phyloP scores from a whole-genome alignment of 2,797 vertebrate genomes.

The Hyperoplus lanceolatus region DNA sequence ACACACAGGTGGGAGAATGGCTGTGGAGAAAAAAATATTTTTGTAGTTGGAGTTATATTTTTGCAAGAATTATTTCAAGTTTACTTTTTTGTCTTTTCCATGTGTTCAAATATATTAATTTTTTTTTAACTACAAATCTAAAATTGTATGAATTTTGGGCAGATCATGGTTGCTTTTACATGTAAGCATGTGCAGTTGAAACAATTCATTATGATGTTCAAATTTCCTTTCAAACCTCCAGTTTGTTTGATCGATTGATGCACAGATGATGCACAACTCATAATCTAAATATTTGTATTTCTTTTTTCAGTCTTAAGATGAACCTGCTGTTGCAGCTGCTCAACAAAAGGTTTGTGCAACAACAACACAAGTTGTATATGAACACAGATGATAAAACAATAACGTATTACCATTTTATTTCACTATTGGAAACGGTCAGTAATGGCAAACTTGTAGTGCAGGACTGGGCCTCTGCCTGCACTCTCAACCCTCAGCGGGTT shows the following conservation, averaged over 20 bases:
- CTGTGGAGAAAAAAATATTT: not conserved
- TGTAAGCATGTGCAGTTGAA: not conserved
- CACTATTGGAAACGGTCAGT: not conserved
- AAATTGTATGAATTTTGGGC: not conserved
- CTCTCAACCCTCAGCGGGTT: not conserved
- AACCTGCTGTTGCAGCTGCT: constrained; percentile 1
- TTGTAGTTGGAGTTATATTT: not conserved
- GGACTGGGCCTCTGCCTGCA: not conserved
- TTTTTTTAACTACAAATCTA: too few relatives aligned
- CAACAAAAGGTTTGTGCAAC: constrained; percentile 2
- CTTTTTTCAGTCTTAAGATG: constrained; percentile 18
- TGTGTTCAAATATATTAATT: too few relatives aligned
- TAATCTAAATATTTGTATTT: not conserved
- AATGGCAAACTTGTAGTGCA: not conserved
- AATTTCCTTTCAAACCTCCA: not conserved
- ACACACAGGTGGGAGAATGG: not conserved
- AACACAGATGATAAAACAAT: not conserved
- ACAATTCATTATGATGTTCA: not conserved
- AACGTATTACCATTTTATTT: not conserved
- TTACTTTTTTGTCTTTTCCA: not conserved
- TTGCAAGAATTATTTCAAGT: not conserved
- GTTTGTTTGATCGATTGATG: not conserved
- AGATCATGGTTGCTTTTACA: not conserved
- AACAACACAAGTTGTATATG: not conserved
- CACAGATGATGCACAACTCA: not conserved